Conservation (phyloP, 2,113 vertebrate species). For the Scatophagus argus region DNA sequence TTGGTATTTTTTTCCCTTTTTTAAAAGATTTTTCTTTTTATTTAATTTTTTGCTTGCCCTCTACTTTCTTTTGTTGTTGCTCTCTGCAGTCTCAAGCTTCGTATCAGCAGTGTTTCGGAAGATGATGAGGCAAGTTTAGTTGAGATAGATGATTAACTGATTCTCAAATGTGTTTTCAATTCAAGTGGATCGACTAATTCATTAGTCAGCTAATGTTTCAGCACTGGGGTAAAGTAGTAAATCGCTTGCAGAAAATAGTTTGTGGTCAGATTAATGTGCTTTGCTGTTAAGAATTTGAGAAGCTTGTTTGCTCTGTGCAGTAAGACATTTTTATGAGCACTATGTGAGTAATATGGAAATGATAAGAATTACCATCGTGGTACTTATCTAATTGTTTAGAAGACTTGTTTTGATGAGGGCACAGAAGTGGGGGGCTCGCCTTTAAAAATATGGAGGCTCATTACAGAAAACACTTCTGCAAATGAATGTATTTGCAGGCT, state of each 20-base stretch:
- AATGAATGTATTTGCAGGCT: conserved; percentile 59
- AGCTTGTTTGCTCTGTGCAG: not conserved
- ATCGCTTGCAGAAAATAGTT: not conserved
- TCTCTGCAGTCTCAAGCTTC: not conserved
- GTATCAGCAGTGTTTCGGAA: no score
- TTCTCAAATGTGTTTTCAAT: not conserved
- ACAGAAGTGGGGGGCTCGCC: conserved; percentile 20
- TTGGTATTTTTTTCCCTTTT: no score
- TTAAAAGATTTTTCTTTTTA: not conserved
- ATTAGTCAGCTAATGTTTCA: not conserved
- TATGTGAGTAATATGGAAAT: conserved; percentile 30
- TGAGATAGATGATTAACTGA: not conserved
- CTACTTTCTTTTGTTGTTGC: not conserved
- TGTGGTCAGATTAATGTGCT: not conserved
- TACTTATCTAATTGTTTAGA: conserved; percentile 39
- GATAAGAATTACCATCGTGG: conserved; percentile 15
- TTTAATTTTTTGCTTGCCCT: not conserved
- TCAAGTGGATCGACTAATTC: not conserved
- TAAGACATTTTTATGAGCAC: not conserved
- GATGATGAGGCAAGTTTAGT: not conserved
- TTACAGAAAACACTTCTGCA: conserved; percentile 42
- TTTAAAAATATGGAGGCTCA: conserved; percentile 57
- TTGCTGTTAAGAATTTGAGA: not conserved
- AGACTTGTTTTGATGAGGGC: conserved; percentile 45
- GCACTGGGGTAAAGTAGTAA: not conserved